Conservation (phyloP, 1,140 invertebrate genomes). For the Psix sp. region DNA sequence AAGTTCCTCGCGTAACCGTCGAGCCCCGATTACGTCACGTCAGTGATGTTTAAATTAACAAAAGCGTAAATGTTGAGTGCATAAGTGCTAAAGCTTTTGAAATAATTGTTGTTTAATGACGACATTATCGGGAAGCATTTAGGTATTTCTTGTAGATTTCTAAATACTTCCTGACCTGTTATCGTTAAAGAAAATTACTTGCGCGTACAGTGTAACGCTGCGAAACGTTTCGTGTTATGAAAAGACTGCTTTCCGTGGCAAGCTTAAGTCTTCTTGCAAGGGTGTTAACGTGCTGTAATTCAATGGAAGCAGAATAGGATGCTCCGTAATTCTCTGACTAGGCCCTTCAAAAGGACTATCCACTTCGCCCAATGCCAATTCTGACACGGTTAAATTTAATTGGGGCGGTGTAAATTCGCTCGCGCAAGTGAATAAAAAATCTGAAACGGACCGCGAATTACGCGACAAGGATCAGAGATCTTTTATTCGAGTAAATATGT, state of each 20-base stretch:
- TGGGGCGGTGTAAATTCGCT: constrained; percentile 43
- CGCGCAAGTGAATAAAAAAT: not conserved
- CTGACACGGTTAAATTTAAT: constrained; percentile 52
- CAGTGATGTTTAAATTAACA: too few relatives aligned
- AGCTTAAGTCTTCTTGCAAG: constrained; percentile 48
- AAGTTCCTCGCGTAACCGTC: constrained; percentile 10
- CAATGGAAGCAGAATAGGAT: constrained; percentile 45
- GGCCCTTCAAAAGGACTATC: constrained; percentile 45
- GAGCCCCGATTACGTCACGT: too few relatives aligned
- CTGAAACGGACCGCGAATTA: constrained; percentile 10
- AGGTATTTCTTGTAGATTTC: constrained; percentile 57
- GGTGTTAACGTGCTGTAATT: constrained; percentile 58
- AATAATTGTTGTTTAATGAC: constrained; percentile 55
- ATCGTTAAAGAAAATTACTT: constrained; percentile 58
- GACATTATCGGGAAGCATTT: constrained; percentile 45
- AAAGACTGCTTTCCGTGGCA: constrained; percentile 49
- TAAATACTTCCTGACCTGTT: constrained; percentile 57
- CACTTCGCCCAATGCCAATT: constrained; percentile 23
- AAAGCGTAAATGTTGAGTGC: not conserved
- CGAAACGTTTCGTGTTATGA: constrained; percentile 36
- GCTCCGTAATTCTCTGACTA: constrained; percentile 35
- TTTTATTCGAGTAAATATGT: constrained; percentile 42
- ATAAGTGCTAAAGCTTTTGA: constrained; percentile 34
- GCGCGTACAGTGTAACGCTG: constrained; percentile 39
- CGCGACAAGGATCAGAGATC: constrained; percentile 40